These are phyloP conservation scores for Tribolium castaneum DNA, from an alignment of 1,140 invertebrate species.

Conservation along the genomic window DNA sequence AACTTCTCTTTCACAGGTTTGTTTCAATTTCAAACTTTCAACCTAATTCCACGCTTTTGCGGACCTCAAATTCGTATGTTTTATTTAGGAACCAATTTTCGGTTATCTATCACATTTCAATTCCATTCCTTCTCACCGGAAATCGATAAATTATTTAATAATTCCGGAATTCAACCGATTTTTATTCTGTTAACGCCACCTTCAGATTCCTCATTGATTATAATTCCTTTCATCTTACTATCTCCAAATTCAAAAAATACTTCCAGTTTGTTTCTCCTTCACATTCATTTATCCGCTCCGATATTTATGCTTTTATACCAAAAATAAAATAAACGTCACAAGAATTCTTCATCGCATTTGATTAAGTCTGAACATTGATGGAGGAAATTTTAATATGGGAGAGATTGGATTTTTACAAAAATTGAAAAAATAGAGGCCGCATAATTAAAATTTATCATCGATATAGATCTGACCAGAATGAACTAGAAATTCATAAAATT, in stretches of 20 bases:
- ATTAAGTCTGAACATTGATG: neutral
- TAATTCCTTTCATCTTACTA: neutral
- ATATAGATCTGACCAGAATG: neutral
- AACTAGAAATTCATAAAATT: conserved; percentile 5
- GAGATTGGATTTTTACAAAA: neutral
- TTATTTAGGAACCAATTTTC: conserved; percentile 24
- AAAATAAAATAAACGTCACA: neutral
- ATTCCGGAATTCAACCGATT: neutral
- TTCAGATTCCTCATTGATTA: neutral
- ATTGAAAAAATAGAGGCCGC: neutral
- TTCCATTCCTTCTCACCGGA: neutral
- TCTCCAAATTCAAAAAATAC: neutral
- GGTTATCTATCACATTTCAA: conserved; percentile 19
- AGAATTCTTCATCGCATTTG: neutral
- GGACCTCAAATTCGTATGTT: conserved; percentile 17
- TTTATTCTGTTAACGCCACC: neutral
- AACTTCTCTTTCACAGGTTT: conserved; percentile 30
- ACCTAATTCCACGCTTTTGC: conserved; percentile 4
- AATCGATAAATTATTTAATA: conserved; percentile 26
- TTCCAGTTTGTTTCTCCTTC: neutral
- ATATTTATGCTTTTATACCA: neutral
- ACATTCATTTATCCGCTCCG: neutral
- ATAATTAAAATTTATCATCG: conserved; percentile 3
- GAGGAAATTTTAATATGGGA: neutral
- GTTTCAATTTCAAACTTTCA: conserved; percentile 27